A percentile compares a stretch with the other conserved stretches of the same genome.
Conservation (phyloP, 2,113 vertebrate genomes). For the Chelonoidis abingdonii region DNA sequence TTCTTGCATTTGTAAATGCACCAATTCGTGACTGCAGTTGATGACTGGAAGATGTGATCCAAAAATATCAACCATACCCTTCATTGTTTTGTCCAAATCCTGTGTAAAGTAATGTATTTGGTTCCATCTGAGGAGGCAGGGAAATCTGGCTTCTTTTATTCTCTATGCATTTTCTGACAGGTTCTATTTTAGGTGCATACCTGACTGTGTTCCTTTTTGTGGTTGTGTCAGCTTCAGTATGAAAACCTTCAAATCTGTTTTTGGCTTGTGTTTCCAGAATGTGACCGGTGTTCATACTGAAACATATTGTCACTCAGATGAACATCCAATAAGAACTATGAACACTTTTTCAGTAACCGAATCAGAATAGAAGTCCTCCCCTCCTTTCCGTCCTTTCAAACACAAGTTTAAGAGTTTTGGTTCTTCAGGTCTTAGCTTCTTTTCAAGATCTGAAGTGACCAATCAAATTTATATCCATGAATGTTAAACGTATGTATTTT, state of each 20-base stretch:
- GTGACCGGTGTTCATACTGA: background rate
- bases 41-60: too few relatives aligned
- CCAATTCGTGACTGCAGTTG: too few relatives aligned
- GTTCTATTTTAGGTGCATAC: too few relatives aligned
- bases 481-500: background rate
- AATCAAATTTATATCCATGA: background rate
- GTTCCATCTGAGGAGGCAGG: background rate
- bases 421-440: background rate
- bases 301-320: background rate
- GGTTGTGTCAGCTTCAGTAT: too few relatives aligned
- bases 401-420: background rate
- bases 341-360: background rate
- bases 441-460: background rate
- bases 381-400: background rate
- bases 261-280: background rate
- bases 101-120: too few relatives aligned
- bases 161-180: background rate
- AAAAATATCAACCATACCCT: too few relatives aligned
- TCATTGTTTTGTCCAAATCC: too few relatives aligned
- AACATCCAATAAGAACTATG: background rate
- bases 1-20: too few relatives aligned
- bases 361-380: background rate
- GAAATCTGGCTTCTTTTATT: background rate
- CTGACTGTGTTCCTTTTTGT: too few relatives aligned
- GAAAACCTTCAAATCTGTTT: too few relatives aligned